Evolutionary conservation across 2,797 vertebrate genomes (phyloP).

Genomic region (Cyclura pinguis): DNA sequence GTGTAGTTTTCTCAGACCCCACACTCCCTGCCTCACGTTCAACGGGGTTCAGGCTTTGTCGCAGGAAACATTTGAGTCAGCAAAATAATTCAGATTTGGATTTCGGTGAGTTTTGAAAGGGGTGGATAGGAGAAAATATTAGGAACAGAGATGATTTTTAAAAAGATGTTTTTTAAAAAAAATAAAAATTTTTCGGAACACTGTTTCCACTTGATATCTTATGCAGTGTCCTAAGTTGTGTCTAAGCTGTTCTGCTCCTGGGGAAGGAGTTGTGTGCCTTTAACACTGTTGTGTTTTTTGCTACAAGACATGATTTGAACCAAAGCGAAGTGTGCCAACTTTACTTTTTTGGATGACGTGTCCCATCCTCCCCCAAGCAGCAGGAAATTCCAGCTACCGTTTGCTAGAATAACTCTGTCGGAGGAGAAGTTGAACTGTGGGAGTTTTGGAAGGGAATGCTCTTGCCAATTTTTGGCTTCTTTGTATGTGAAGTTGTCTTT

Average conservation of each 20-base stretch:
- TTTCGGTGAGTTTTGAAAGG: too few relatives aligned
- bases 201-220: not conserved
- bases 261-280: not conserved
- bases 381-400: not conserved
- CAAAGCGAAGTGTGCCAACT: too few relatives aligned
- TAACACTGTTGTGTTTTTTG: not conserved
- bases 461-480: not conserved
- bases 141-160: too few relatives aligned
- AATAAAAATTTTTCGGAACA: not conserved
- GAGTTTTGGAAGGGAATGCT: not conserved
- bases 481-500: not conserved
- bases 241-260: fast-evolving
- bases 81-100: not conserved
- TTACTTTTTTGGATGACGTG: too few relatives aligned
- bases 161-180: too few relatives aligned
- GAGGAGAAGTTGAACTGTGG: not conserved
- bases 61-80: not conserved
- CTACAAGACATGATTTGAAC: not conserved
- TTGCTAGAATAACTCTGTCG: not conserved
- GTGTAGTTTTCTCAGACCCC: not conserved
- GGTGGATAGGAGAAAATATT: too few relatives aligned
- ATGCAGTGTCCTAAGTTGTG: too few relatives aligned
- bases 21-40: not conserved
- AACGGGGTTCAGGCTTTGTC: not conserved
- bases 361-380: too few relatives aligned